These are phyloP conservation scores for Aphyosemion australe DNA, from an alignment of 2,113 vertebrate genomes.

Conservation along the genomic window DNA sequence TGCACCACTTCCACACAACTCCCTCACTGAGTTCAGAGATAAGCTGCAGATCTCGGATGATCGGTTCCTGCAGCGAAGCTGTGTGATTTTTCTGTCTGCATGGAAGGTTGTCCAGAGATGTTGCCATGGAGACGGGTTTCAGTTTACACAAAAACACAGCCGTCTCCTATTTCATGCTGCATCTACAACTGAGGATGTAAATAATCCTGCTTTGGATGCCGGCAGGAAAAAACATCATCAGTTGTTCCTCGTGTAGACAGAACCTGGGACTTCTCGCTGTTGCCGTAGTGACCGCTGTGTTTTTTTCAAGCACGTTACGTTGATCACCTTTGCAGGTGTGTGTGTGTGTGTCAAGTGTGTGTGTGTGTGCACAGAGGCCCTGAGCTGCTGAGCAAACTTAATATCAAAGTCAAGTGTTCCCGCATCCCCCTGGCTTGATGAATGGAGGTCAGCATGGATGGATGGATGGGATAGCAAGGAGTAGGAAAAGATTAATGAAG, in stretches of 20 bases:
- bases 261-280: too few species aligned
- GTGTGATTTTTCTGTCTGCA: neutral
- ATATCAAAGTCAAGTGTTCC: conserved; percentile 51
- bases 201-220: neutral
- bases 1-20: neutral
- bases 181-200: neutral
- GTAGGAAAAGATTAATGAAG: conserved; percentile 30
- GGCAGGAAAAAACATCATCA: neutral
- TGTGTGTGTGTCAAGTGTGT: neutral
- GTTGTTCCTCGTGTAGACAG: conserved; percentile 1
- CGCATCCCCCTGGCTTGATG: conserved; percentile 50
- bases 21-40: neutral
- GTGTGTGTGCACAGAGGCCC: conserved; percentile 5
- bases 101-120: neutral
- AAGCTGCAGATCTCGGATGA: neutral
- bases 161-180: neutral
- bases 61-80: neutral
- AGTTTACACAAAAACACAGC: neutral
- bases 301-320: neutral
- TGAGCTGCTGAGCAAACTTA: conserved; percentile 28
- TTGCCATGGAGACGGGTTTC: neutral
- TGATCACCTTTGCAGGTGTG: neutral
- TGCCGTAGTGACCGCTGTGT: too few species aligned
- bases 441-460: conserved; percentile 31
- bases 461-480: conserved; percentile 9